phyloP scores from a whole-genome alignment of 1,140 invertebrate genomes.

The Bombus fervidus region DNA sequence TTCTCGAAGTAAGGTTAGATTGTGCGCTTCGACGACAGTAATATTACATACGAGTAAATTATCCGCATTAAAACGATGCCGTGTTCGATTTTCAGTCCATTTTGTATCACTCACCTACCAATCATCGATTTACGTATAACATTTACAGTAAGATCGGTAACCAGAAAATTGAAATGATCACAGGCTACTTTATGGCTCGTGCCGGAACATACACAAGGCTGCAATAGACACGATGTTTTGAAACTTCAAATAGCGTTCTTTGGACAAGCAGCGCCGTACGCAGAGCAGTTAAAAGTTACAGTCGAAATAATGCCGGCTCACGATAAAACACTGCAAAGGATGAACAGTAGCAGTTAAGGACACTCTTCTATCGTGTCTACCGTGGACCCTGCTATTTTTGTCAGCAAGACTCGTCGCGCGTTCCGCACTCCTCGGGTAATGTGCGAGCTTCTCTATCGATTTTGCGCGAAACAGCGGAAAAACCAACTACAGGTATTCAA shows the following conservation, averaged over 20 bases:
- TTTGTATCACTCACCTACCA: not conserved
- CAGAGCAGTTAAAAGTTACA: not conserved
- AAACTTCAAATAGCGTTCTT: not conserved
- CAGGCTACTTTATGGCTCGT: constrained; percentile 3
- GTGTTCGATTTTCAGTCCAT: not conserved
- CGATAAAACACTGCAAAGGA: not conserved
- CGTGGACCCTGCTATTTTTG: constrained; percentile 42
- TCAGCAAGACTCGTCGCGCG: constrained; percentile 25
- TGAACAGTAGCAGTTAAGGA: constrained; percentile 11
- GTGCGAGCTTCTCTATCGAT: constrained; percentile 56
- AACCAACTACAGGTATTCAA: not conserved
- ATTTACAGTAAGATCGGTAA: not conserved
- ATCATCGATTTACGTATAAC: not conserved
- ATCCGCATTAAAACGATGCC: not conserved
- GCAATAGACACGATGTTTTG: constrained; percentile 25
- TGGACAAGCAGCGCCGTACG: not conserved
- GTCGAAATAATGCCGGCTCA: constrained; percentile 25
- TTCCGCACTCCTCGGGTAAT: constrained; percentile 45
- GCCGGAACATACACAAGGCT: not conserved
- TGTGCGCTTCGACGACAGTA: not conserved
- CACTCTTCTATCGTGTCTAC: constrained; percentile 4
- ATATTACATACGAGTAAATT: not conserved
- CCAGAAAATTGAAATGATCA: constrained; percentile 6
- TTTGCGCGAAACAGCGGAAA: constrained; percentile 50
- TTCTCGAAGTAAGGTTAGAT: constrained; percentile 34